These are phyloP conservation scores for Cryptus armator DNA, from an alignment of 2,888 invertebrate species.

Conservation along the genomic window DNA sequence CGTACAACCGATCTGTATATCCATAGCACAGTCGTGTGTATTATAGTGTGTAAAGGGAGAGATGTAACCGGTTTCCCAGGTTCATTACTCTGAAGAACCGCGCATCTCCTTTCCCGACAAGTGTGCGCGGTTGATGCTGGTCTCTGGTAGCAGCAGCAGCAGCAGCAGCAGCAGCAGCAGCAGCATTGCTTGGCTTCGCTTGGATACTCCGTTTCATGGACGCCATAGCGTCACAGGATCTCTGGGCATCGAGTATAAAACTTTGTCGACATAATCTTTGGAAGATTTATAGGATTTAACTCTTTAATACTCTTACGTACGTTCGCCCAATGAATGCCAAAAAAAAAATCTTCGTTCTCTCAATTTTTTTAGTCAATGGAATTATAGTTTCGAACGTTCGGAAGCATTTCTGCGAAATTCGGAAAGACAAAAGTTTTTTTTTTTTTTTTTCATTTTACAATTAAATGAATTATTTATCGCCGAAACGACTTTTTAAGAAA, in stretches of 20 bases:
- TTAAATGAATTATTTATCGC: too few species aligned
- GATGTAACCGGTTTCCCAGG: conserved; percentile 84
- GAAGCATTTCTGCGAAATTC: too few species aligned
- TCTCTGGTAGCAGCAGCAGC: conserved; percentile 46
- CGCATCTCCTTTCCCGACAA: conserved; percentile 84
- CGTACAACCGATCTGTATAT: conserved; percentile 47
- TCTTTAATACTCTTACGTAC: too few species aligned
- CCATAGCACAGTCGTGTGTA: conserved; percentile 68
- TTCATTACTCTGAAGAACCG: conserved; percentile 83
- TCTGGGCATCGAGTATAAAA: not conserved
- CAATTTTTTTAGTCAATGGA: too few species aligned
- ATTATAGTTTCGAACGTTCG: too few species aligned
- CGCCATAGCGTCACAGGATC: conserved; percentile 3
- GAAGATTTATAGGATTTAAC: not conserved
- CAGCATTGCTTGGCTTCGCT: conserved; percentile 13
- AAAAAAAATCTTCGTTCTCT: not conserved
- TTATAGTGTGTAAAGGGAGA: conserved; percentile 75
- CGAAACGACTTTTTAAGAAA: too few species aligned
- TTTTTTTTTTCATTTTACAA: too few species aligned
- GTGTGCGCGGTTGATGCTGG: conserved; percentile 69
- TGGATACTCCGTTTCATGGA: conserved; percentile 28
- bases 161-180: conserved; percentile 16
- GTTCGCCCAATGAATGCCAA: not conserved
- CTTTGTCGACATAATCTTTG: not conserved
- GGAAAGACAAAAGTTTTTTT: too few species aligned